These are phyloP conservation scores for Puma concolor DNA, from an alignment of 2,113 vertebrate species.

Conservation along the genomic window DNA sequence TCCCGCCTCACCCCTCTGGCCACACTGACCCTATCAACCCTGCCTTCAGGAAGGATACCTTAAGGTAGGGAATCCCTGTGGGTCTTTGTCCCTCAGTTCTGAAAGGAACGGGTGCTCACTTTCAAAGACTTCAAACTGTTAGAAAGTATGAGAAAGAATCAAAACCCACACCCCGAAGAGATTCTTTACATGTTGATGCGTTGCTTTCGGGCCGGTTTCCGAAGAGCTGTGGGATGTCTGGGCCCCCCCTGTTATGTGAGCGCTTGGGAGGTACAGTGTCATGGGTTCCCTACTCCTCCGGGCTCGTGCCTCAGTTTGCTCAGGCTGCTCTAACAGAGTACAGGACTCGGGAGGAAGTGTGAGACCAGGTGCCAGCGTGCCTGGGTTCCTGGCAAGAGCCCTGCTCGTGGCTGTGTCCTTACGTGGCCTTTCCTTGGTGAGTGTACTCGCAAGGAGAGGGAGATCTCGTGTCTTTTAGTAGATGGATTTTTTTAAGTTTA, in stretches of 20 bases:
- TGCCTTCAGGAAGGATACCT: neutral
- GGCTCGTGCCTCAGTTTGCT: too few relatives aligned
- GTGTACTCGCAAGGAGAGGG: neutral
- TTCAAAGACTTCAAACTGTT: neutral
- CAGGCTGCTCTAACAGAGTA: too few relatives aligned
- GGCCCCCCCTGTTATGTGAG: neutral
- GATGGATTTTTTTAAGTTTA: too few relatives aligned
- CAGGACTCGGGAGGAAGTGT: neutral
- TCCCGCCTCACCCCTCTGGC: neutral
- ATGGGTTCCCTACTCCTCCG: neutral
- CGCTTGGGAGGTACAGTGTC: too few relatives aligned
- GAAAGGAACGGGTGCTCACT: neutral
- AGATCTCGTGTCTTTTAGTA: neutral
- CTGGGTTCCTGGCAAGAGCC: too few relatives aligned
- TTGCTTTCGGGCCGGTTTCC: neutral
- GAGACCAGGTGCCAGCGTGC: rapidly evolving
- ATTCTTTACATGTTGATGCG: neutral
- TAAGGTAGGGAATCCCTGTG: neutral
- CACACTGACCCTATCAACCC: rapidly evolving
- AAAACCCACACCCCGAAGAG: neutral
- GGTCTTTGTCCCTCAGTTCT: neutral
- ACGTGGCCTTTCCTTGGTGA: neutral
- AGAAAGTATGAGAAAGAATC: neutral
- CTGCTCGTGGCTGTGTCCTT: too few relatives aligned
- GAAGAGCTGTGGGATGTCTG: neutral